Conservation (phyloP, 1,140 invertebrate genomes). For the Chelonus insularis region DNA sequence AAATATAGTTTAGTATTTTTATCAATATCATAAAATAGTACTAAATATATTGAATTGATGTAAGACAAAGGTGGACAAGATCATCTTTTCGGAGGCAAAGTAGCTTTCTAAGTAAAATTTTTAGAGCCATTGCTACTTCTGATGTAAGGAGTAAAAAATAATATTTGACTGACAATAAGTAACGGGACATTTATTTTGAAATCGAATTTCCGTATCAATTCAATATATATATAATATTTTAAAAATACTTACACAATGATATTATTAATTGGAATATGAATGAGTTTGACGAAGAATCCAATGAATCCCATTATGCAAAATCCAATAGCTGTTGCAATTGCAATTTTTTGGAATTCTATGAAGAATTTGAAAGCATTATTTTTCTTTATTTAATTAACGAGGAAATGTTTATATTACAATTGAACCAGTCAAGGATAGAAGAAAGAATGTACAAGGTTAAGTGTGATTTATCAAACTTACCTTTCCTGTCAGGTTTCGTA, state of each 20-base stretch:
- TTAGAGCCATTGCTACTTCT: no score
- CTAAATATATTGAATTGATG: no score
- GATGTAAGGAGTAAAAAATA: no score
- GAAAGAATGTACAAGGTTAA: neutral
- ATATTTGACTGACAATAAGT: no score
- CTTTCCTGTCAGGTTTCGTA: slow-evolving; percentile 99
- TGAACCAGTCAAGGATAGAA: no score
- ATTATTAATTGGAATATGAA: slow-evolving; percentile 99
- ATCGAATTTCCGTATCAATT: no score
- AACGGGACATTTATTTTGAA: no score
- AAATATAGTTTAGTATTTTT: neutral
- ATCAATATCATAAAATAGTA: neutral
- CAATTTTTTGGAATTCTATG: slow-evolving; percentile 99
- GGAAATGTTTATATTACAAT: no score
- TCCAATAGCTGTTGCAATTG: slow-evolving; percentile 98
- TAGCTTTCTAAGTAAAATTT: no score
- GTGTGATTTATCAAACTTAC: slow-evolving; percentile 58
- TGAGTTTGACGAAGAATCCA: slow-evolving; percentile 99
- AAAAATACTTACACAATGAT: slow-evolving; percentile 86
- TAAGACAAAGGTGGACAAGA: no score
- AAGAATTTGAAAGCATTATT: slow-evolving; percentile 47
- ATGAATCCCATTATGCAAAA: slow-evolving; percentile 99
- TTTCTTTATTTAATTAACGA: slow-evolving; percentile 26
- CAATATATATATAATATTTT: neutral
- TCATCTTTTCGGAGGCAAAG: no score